Base-by-base conservation (phyloP, 2,888 invertebrate genomes). In the Melinaea menophilus region DNA sequence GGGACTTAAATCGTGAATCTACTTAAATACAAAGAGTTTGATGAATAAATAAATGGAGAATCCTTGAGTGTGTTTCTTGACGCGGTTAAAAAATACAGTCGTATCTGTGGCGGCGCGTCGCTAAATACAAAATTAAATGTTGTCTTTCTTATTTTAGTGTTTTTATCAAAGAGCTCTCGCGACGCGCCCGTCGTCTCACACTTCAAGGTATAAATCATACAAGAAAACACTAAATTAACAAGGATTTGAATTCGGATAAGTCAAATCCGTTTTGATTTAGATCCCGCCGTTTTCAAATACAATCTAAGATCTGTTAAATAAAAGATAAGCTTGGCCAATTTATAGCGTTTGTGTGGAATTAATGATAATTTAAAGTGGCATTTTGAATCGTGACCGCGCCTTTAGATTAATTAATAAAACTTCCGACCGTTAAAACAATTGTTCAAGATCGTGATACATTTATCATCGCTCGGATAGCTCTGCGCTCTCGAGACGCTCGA, bases 371-470 rank as follows among this genome's bases (percentile, higher is more conserved):
- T 66, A 56, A 71, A 71, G 64, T 66, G 66, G 69, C 68, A 70
- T 68, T 67, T 69, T 67, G 66, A 70, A 63, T 71, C 72, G 72
- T 72, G 71, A 71, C 69, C 64, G 57, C 65, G 64, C 65, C 67
- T 69, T 71, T 69, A 72, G 66, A 70, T 71, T 72, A 72, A 72
- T 72, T 72, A 72, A 71, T 72, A 70, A 70, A 70, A 70, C 69
- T 69, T 67, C 71, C 70, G 64, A 71, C 70, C 66, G 71, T 66
- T 70, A 67, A 71, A 71, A 72, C 71, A 72, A 70, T 71, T 72
- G 72, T 67, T 61, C 66, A 65, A 63, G 62, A 66, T 72, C 71
- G 72, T 72, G 72, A 69, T 65, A 68, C 71, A 71, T 72, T 72
- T 72, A 72, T 72, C 72, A 72, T 72, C 71, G 64, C 67, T 67